Evolutionary conservation across 1,140 invertebrate species (phyloP).

Genomic region (Drosophila auraria): DNA sequence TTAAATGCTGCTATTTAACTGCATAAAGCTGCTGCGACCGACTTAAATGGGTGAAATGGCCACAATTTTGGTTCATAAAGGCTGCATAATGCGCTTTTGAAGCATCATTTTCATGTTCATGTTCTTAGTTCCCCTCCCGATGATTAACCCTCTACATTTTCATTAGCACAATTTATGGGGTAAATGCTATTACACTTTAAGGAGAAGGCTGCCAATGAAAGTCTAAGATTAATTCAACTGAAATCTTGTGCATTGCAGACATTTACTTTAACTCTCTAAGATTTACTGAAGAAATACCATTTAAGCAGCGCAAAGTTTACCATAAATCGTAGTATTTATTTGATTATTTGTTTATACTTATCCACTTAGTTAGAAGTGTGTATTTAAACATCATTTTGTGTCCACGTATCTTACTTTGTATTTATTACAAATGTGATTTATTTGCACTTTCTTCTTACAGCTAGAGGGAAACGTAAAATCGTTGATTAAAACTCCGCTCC

Average conservation of each 20-base stretch:
- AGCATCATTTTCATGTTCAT: background rate
- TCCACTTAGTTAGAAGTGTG: conserved; percentile 12
- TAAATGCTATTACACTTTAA: background rate
- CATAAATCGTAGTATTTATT: conserved; percentile 30
- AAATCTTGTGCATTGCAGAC: too few relatives aligned
- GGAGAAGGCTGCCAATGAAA: background rate
- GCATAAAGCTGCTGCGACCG: conserved; percentile 1
- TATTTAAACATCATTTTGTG: conserved; percentile 1
- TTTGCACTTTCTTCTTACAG: conserved; percentile 45
- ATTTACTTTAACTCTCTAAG: too few relatives aligned
- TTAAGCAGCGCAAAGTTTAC: background rate
- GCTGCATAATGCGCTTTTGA: background rate
- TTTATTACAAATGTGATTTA: conserved; percentile 56
- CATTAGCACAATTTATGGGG: background rate
- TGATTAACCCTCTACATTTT: background rate
- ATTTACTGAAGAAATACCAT: too few relatives aligned
- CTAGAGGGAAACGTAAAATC: conserved; percentile 46
- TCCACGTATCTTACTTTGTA: conserved; percentile 32
- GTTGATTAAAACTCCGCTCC: conserved; percentile 36
- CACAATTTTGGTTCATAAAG: conserved; percentile 6
- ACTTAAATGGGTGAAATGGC: background rate
- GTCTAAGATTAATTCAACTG: background rate
- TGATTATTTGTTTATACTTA: conserved; percentile 17
- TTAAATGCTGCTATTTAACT: conserved; percentile 28
- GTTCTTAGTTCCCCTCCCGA: too few relatives aligned